Evolutionary conservation across 2,113 vertebrate genomes (phyloP), one percentile per base, ranked within the genome.

Genomic region (Hemibagrus wyckioides): DNA sequence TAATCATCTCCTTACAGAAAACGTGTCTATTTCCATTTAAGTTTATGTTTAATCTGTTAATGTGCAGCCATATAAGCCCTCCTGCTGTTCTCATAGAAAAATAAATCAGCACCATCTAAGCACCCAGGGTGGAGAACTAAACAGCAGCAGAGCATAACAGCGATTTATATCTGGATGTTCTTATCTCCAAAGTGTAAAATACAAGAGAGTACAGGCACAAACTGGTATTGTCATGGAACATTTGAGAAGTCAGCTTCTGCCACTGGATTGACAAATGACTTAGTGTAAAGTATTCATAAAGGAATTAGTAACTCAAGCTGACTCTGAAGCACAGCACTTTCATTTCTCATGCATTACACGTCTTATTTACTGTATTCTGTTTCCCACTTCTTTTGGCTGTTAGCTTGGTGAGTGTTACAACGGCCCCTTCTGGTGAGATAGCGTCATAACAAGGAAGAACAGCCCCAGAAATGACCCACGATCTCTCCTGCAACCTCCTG

Each of bases 401-500:
- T 28, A 19, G 11, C 7, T 82, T 48, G 25, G 80, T 82, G 80
- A 82, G 85, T 85, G 69, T 50, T 63, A 44, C 73, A 83, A 90
- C 48, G 85, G 86, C 89, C 89, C 87, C 87, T 76, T 85, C 87
- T 79, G 85, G 86, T 73, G 25, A 8, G n/a, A 87, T 79, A 15
- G 44, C 25, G 75, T 48, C 41, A 52, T 41, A 83, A 33, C 52
- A 63, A 14, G 25, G 44, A 9, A 52, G n/a, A 23, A 10, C 44
- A 52, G 5, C 23, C n/a, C 77, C 11, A 57, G 17, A 44, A 65
- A 65, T 25, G 75, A 54, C 76, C 44, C 33, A 59, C 76, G 89
- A 88, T 48, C 44, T 48, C 44, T 48, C 44, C 44, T 75, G 77
- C 85, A 88, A 87, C 89, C 89, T 91, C 90, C 90, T 83, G 91